Conservation (phyloP, 2,888 invertebrate species). For the Callosobruchus maculatus region DNA sequence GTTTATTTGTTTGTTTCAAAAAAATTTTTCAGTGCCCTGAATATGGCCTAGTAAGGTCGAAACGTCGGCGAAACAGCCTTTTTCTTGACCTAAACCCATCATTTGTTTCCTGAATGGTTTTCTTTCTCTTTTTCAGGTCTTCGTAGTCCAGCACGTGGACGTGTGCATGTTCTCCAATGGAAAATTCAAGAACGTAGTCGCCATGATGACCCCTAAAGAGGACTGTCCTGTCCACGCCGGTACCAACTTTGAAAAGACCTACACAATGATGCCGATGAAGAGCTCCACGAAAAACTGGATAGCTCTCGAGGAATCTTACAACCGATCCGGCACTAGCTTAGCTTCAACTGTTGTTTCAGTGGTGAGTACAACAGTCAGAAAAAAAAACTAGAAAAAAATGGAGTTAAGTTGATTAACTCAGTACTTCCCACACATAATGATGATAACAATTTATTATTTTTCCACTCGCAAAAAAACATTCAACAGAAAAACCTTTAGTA, state of each 20-base stretch:
- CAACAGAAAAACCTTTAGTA: too few species aligned
- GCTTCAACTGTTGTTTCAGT: constrained; percentile 56
- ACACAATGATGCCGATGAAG: constrained; percentile 66
- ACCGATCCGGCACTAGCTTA: constrained; percentile 59
- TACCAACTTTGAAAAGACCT: constrained; percentile 60
- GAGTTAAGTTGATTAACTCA: too few species aligned
- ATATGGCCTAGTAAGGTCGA: too few species aligned
- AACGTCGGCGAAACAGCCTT: too few species aligned
- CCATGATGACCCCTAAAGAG: constrained; percentile 59
- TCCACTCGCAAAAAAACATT: too few species aligned
- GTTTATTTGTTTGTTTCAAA: too few species aligned
- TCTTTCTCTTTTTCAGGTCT: constrained; percentile 57
- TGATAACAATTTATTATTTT: too few species aligned
- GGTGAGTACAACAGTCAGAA: constrained; percentile 19
- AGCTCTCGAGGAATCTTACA: constrained; percentile 81
- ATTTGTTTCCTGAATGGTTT: too few species aligned
- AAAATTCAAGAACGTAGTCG: constrained; percentile 91
- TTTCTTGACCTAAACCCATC: too few species aligned
- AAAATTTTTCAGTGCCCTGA: too few species aligned
- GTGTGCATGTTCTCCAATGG: constrained; percentile 95
- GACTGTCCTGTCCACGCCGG: constrained; percentile 66
- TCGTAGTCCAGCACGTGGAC: constrained; percentile 85
- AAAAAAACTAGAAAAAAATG: too few species aligned
- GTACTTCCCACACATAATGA: too few species aligned
- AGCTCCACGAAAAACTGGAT: constrained; percentile 89